Conservation (phyloP, 2,888 invertebrate species). For the Stenotaenia linearis region DNA sequence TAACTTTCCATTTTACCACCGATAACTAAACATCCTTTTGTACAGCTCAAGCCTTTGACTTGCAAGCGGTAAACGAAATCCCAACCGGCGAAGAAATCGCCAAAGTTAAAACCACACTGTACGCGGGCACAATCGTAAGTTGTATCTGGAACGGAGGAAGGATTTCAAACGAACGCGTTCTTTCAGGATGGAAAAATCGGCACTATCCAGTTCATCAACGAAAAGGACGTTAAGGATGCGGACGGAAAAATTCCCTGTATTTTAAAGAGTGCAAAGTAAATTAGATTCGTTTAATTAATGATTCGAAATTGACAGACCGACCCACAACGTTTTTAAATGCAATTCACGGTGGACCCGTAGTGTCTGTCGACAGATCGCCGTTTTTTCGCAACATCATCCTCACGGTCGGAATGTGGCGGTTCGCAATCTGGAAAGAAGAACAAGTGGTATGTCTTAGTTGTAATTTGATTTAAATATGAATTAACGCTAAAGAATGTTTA, state of each 20-base stretch:
- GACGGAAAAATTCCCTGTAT: neutral
- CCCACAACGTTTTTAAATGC: neutral
- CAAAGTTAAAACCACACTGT: neutral
- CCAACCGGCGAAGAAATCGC: neutral
- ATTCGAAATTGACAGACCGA: no score
- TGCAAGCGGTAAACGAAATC: neutral
- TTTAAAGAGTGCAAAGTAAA: neutral
- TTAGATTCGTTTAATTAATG: no score
- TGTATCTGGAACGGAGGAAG: no score
- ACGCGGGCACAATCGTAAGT: neutral
- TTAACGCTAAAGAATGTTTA: neutral
- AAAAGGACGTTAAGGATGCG: neutral
- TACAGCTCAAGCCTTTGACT: neutral
- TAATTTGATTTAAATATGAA: no score
- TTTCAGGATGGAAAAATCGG: slow-evolving; percentile 18
- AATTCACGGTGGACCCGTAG: slow-evolving; percentile 67
- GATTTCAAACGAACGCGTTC: neutral
- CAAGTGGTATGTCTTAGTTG: no score
- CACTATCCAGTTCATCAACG: neutral
- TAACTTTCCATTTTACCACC: neutral
- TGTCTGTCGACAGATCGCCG: slow-evolving; percentile 57
- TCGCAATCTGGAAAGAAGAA: slow-evolving; percentile 68
- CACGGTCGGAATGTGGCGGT: slow-evolving; percentile 67
- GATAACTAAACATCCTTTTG: neutral
- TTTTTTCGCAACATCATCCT: slow-evolving; percentile 58